A percentile compares a stretch with the other conserved stretches of the same genome.
Conservation (phyloP, 2,797 vertebrate genomes). For the Hydrophis major region DNA sequence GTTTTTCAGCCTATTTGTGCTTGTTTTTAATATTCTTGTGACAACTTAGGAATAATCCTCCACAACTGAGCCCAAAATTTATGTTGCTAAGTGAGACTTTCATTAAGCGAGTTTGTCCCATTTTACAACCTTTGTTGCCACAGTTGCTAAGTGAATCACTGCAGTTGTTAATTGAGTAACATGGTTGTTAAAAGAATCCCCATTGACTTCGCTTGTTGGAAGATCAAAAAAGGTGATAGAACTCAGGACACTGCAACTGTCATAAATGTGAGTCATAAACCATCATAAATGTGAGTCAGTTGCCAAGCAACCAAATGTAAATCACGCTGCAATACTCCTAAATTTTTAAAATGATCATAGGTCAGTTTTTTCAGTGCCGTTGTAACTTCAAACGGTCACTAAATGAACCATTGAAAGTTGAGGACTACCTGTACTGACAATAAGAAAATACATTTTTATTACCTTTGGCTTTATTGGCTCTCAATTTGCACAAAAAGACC, state of each 20-base stretch:
- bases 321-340: background rate
- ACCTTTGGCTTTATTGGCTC: background rate
- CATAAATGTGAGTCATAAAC: background rate
- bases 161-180: background rate
- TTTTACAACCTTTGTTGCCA: background rate
- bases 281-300: background rate
- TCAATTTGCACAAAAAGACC: background rate
- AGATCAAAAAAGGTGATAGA: background rate
- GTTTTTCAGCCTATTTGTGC: too few species aligned
- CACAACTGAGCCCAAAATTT: background rate
- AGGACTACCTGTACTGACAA: background rate
- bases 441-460: background rate
- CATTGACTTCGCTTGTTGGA: background rate
- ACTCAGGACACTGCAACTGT: background rate
- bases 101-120: background rate
- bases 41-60: background rate
- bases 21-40: too few species aligned
- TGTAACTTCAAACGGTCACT: background rate
- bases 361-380: background rate
- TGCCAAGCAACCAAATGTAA: background rate
- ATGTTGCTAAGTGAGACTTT: background rate
- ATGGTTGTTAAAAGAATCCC: background rate
- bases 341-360: background rate
- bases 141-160: background rate
- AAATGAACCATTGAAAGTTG: background rate